Conservation (phyloP, 23 tunicate genomes). For the Aplidium turbinatum region DNA sequence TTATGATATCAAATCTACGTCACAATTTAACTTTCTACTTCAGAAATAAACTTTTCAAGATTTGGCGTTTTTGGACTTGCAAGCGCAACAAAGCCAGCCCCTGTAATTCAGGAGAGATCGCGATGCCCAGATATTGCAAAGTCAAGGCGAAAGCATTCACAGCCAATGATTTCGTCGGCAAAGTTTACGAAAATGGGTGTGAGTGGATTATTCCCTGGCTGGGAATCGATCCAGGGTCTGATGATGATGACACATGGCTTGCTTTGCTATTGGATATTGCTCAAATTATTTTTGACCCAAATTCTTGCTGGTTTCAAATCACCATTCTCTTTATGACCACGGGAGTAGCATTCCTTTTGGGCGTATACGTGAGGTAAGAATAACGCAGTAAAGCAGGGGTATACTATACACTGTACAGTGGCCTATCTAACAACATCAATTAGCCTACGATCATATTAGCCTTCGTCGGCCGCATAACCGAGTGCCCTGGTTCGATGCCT, state of each 20-base stretch:
- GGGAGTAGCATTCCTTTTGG: constrained; percentile 63
- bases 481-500: no score
- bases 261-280: constrained; percentile 12
- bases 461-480: no score
- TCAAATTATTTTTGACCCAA: constrained; percentile 35
- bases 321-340: constrained; percentile 46
- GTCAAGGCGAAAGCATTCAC: constrained; percentile 71
- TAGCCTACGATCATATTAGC: no score
- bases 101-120: no score
- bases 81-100: no score
- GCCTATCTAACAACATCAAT: no score
- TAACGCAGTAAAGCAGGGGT: no score
- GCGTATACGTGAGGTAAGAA: constrained; percentile 81
- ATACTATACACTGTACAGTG: no score
- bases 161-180: constrained; percentile 36
- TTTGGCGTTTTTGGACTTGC: no score
- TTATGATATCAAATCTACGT: no score
- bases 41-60: no score
- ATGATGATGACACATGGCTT: constrained; percentile 44
- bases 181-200: constrained; percentile 58
- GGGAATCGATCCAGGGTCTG: constrained; percentile 82
- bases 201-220: constrained; percentile 72
- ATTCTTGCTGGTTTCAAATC: constrained; percentile 82
- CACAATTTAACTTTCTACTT: no score
- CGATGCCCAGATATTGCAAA: constrained; percentile 87